A percentile compares a stretch with the other conserved stretches of the same genome.
Conservation (phyloP, 2,797 vertebrate species). For the Danio tinwini region DNA sequence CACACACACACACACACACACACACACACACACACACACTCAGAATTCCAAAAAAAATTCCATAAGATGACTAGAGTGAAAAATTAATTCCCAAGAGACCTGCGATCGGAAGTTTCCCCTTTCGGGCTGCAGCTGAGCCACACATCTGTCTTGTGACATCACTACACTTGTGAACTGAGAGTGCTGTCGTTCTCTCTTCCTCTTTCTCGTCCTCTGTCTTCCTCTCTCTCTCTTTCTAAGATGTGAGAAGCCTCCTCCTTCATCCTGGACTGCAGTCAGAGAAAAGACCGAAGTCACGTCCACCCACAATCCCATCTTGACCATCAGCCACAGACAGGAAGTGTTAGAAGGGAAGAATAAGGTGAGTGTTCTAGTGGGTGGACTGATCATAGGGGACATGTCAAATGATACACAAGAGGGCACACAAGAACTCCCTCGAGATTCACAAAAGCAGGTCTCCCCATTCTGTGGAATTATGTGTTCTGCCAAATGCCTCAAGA, state of each 20-base stretch:
- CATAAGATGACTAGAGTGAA: slow-evolving; percentile 11
- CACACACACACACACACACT: slow-evolving; percentile 51
- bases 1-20: slow-evolving; percentile 51
- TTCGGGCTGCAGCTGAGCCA: slow-evolving; percentile 43
- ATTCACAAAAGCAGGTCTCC: background rate
- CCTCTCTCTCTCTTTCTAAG: slow-evolving; percentile 67
- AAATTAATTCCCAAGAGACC: slow-evolving; percentile 59
- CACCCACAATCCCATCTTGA: slow-evolving; percentile 88
- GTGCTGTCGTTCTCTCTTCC: slow-evolving; percentile 64
- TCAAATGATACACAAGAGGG: background rate
- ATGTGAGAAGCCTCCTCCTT: slow-evolving; percentile 73
- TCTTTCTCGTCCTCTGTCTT: slow-evolving; percentile 56
- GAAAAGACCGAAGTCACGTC: slow-evolving; percentile 75
- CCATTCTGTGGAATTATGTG: slow-evolving; percentile 11
- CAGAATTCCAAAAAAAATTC: slow-evolving; percentile 23
- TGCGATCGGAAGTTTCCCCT: slow-evolving; percentile 45
- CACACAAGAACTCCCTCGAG: background rate
- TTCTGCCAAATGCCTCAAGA: background rate
- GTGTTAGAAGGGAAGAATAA: slow-evolving; percentile 91
- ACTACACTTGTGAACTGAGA: slow-evolving; percentile 77
- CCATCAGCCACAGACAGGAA: slow-evolving; percentile 84
- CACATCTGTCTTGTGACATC: slow-evolving; percentile 63
- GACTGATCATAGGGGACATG: background rate
- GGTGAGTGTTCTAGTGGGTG: slow-evolving; percentile 74
- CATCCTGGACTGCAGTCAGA: slow-evolving; percentile 75